Evolutionary conservation across 2,797 vertebrate species (phyloP), one percentile per base, ranked within the genome.

Genomic region (Anisognathus igniventris): DNA sequence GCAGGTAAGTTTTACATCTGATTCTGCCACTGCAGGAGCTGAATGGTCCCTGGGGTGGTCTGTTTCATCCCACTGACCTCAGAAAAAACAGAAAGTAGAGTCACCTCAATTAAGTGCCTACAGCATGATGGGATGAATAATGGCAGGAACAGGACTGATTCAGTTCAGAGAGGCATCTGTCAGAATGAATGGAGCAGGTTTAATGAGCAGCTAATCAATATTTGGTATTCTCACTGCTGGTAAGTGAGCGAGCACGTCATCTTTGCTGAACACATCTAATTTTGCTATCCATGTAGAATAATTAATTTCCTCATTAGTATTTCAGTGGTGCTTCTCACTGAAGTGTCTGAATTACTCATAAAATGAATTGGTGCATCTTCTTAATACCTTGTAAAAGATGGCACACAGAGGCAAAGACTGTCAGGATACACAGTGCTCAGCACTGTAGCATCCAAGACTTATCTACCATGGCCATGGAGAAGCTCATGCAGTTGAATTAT

Each of bases 121-220:
- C 25, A 60, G 30, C 23, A n/a, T 67, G 71, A 89, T 67, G 53
- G 42, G 35, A 85, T 87, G 71, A 94, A 71, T 85, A 93, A 91
- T 50, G 37, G 57, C 81, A 93, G 75, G 37, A 93, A 50, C 10
- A 93, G 67, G 61, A 92, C 78, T 85, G 78, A 91, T 86, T 87
- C 0, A 0, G 84, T 89, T 87, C 78, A 86, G 84, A 95, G 78
- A 89, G 28, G 61, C 78, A 89, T 92, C 85, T 94, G 84, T 87
- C 84, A 95, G 77, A 87, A 87, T 53, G 92, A 87, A 80, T 65
- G 75, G 75, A 92, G 75, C 42, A 87, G 65, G 57, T 92, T 93
- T 96, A 95, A 95, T 91, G 94, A 95, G 78, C 74, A 94, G 61
- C 72, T 92, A 93, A 93, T 95, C 92, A 94, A 96, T 96, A 93